Base-by-base conservation (phyloP, 1,140 invertebrate species). In the Lasaia peninsularis region DNA sequence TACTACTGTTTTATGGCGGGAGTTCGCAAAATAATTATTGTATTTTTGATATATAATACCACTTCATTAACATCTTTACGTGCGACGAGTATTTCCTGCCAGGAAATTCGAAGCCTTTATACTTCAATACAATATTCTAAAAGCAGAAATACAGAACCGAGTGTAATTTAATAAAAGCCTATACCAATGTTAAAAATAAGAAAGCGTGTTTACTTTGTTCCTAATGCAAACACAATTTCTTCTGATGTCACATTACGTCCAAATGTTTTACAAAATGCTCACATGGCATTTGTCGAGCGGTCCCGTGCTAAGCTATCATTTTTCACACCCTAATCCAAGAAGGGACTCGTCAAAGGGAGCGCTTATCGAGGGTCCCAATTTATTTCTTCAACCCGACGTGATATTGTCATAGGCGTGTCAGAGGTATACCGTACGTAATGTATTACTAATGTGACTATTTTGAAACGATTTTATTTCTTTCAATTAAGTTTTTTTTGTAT, bases 301-400 rank as follows among this genome's bases (percentile, higher is more conserved):
- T 18, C 32, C 10, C 28, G 34, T 12, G 20, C 69, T 78, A 74
- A 82, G 81, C 81, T 77, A 83, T 86, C 76, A 86, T 86, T 87
- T 87, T 86, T 87, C 84, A 86, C 75, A 59, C 62, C 76, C 75
- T 87, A 87, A 87, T 87, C 84, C 82, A 75, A 80, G 78, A 81
- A 80, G 72, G 69, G 61, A 58, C 72, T 84, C 82, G 84, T 88
- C 82, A 86, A 86, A 86, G 80, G 79, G 79, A 78, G 67, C 82
- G 84, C 85, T 86, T 86, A 86, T 86, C 82, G 74, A 68, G 62
- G 62, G 60, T 66, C 77, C 72, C 77, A 84, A 88, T 88, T 88
- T 88, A 86, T 87, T 81, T 84, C 73, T 65, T 64, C 57, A 79
- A 80, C 78, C 72, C 58, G 67, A 73, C 73, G 72, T 75, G 73